phyloP scores from a whole-genome alignment of 1,140 invertebrate species.

The Papilio polytes region DNA sequence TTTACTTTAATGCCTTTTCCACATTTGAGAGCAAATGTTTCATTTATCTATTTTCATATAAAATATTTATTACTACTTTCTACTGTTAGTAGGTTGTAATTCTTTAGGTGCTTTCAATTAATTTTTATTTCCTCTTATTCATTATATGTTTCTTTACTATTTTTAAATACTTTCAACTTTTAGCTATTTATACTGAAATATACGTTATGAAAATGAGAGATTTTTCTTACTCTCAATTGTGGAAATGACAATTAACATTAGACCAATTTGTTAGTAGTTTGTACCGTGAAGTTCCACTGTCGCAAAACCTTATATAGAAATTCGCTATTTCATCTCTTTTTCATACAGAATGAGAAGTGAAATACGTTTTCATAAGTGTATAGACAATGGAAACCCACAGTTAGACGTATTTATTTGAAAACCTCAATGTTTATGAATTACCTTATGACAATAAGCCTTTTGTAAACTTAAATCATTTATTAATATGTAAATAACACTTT shows the following conservation, averaged over 20 bases:
- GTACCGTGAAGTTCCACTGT: neutral
- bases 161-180: too few relatives aligned
- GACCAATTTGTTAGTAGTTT: neutral
- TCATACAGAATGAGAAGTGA: too few relatives aligned
- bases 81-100: too few relatives aligned
- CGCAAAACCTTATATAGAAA: neutral
- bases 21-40: neutral
- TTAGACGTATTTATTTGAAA: constrained; percentile 30
- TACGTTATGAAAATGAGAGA: neutral
- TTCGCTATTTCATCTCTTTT: too few relatives aligned
- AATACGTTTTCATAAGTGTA: too few relatives aligned
- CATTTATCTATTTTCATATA: neutral
- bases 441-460: constrained; percentile 77
- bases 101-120: too few relatives aligned
- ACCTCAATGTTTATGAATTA: constrained; percentile 52
- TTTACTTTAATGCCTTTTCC: constrained; percentile 3
- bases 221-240: constrained; percentile 4
- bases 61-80: too few relatives aligned
- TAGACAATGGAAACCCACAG: neutral
- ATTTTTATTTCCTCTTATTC: too few relatives aligned
- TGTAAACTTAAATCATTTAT: constrained; percentile 64
- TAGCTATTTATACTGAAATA: too few relatives aligned
- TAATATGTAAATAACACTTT: constrained; percentile 65
- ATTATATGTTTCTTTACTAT: too few relatives aligned
- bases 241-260: neutral